Evolutionary conservation across 1,140 invertebrate genomes (phyloP), one percentile per base, ranked within the genome.

Genomic region (Intoshia linei): DNA sequence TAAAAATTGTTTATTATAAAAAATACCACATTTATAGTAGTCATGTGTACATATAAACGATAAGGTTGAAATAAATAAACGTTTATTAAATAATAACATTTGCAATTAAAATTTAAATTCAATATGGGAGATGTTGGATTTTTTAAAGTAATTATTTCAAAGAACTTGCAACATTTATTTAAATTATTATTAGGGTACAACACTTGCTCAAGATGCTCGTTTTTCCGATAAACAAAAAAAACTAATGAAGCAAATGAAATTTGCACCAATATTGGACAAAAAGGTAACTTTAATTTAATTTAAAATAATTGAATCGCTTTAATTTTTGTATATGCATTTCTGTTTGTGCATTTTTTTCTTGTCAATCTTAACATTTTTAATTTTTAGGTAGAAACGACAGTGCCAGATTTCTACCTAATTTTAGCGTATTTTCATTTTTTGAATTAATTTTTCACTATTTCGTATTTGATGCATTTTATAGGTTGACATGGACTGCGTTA

Each of bases 221-320:
- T 98, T 95, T 62, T 77, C 78, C 50, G 83, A 98, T 57, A 95
- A 95, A 57, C 81, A 93, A 59, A 93, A 95, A 59, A 95, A 95
- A 50, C 63, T 95, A 25, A 67, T 98, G 54, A 95, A 92, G 55
- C 74, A 79, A 56, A 84, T 98, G 78, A 84, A 78, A 55, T 95
- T 95, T 62, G 73, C 73, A 23, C 78, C 90, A 52, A 72, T 70
- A 43, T 61, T 92, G 30, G 70, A 71, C 39, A 72, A 73, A 53
- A 70, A 78, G 73, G 79, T 81, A 62, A 21, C 4, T 42, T 4
- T n/a, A n/a, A n/a, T n/a, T n/a, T n/a, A n/a, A n/a, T n/a, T n/a
- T n/a, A n/a, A n/a, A n/a, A n/a, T n/a, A n/a, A n/a, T n/a, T n/a
- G n/a, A n/a, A n/a, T n/a, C n/a, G n/a, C n/a, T n/a, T n/a, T n/a